Base-by-base conservation (phyloP, 2,113 vertebrate species). In the Toxotes jaculatrix region DNA sequence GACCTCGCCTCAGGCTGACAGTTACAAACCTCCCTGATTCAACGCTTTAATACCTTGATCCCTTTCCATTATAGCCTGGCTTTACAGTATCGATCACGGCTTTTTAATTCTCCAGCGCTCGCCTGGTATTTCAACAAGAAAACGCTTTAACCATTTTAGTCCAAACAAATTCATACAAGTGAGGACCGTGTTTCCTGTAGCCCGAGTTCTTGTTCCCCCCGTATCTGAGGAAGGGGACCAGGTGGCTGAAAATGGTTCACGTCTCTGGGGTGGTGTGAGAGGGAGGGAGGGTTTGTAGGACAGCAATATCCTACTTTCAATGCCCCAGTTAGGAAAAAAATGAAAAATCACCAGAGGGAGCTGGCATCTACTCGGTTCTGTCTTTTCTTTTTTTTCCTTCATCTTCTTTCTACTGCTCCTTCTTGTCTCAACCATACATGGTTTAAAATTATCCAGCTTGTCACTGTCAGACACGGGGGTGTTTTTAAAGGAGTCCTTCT, bases 271-370 rank as follows among this genome's bases (percentile, higher is more conserved):
- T 79, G 83, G 43, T 81, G 80, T 59, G 74, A 68, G 79, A 86
- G 47, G 57, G 66, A 85, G 91, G 84, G 82, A 27, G 85, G 93
- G 94, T 95, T 95, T 96, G 92, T 95, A 95, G 95, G 95, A 94
- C 95, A 94, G 93, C 92, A 74, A 90, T 94, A 95, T 95, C 94
- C 95, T 95, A 96, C 93, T 95, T 96, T 95, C 93, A 85, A 67
- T 95, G 95, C 79, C 95, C 95, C 92, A 96, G 87, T 95, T 96
- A 93, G 86, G 85, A 85, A 89, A 89, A 27, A 90, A 93, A 93
- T 94, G 92, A 95, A 91, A 94, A 94, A 94, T 95, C 90, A 94
- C 93, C 88, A 88, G 80, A 90, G 95, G 94, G 92, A 95, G 75
- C 88, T 87, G 92, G 85, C 92, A 91, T 88, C 87, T 57, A 56